Evolutionary conservation across 2,113 vertebrate species (phyloP).

Genomic region (Calidris pygmaea): DNA sequence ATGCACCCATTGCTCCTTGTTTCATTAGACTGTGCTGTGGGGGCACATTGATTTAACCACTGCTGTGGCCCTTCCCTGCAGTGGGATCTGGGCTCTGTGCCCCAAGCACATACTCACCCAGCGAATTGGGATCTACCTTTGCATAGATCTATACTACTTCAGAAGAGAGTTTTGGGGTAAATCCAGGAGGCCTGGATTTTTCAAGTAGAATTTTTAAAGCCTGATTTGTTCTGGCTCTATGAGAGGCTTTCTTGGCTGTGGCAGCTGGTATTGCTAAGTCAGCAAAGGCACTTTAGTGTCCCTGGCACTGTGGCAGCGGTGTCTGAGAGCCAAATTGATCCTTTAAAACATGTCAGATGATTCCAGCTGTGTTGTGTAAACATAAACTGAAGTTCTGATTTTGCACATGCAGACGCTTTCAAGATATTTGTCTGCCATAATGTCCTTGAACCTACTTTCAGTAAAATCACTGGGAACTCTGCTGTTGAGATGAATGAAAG

Average conservation of each 20-base stretch:
- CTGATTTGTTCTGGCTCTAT: neutral
- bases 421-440: neutral
- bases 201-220: neutral
- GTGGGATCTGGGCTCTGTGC: neutral
- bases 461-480: neutral
- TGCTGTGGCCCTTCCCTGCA: neutral
- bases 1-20: neutral
- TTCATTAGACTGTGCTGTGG: neutral
- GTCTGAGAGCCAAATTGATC: neutral
- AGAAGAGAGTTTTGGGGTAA: neutral
- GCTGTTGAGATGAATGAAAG: neutral
- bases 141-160: neutral
- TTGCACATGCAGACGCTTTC: neutral
- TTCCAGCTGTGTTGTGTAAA: neutral
- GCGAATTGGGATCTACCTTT: neutral
- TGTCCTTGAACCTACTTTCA: rapidly evolving
- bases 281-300: neutral
- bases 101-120: neutral
- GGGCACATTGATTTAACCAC: neutral
- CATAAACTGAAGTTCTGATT: neutral
- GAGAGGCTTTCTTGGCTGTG: neutral
- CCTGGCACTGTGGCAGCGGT: neutral
- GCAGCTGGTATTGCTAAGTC: neutral
- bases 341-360: neutral
- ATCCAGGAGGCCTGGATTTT: neutral